Base-by-base conservation (phyloP, 2,113 vertebrate species). In the Ceyx melanurus region DNA sequence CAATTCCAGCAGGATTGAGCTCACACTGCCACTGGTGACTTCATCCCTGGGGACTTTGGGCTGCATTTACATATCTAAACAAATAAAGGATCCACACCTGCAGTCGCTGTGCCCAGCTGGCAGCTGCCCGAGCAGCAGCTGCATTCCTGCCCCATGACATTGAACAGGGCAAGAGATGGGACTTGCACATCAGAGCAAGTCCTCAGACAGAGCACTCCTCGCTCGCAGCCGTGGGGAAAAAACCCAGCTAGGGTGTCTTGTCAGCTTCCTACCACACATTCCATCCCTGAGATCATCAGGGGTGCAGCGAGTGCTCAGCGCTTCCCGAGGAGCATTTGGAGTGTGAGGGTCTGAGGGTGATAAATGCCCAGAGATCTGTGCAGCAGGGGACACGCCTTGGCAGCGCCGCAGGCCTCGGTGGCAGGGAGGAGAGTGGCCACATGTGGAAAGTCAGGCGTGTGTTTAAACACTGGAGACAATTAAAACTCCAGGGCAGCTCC, bases 11-110 rank as follows among this genome's bases (percentile, higher is more conserved):
- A 53, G 40, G 77, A 84, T 86, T 86, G 86, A 82, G 43, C 77
- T 94, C 91, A 74, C 91, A 88, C 73, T 94, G 72, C 57, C 77
- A 53, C 89, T 83, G 31, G 86, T 95, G 86, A 92, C 94, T 90
- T 92, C 60, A 92, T 92, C 6, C 0, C 46, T 74, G 29, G 89
- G 64, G 91, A 92, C 81, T 84, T 90, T 75, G 93, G 62, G 82
- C 77, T 90, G 2, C 0, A 94, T 96, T 95, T 96, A 82, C 93
- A 94, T 96, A 92, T 68, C 84, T 75, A 92, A 94, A 93, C 95
- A 94, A 94, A 96, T 90, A 74, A 75, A 79, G 77, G 67, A 70
- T 51, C 78, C 56, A 75, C 65, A 64, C 83, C 83, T 94, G 86
- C 57, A 26, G 81, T 51, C 58, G 70, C 83, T 86, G 53, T 54